phyloP scores from a whole-genome alignment of 2,797 vertebrate species.

The Lophotriccus pileatus region DNA sequence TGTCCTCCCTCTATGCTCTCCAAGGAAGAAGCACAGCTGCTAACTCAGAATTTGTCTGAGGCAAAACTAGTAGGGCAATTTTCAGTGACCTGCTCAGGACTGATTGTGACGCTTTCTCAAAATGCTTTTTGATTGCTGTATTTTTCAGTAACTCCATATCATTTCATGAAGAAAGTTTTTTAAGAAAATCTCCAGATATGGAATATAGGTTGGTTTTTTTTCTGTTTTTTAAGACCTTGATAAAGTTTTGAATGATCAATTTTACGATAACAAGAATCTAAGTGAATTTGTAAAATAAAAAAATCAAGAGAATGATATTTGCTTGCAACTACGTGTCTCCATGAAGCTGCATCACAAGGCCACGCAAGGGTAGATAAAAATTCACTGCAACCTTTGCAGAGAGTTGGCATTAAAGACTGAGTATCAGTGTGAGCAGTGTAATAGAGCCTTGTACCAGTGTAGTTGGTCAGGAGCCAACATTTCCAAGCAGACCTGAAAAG shows the following conservation, averaged over 20 bases:
- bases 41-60: background rate
- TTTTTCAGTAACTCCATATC: background rate
- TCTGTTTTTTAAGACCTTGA: background rate
- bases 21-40: background rate
- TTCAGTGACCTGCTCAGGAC: background rate
- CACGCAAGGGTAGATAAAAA: background rate
- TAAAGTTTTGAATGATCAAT: background rate
- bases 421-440: background rate
- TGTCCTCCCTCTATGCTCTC: background rate
- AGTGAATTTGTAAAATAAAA: background rate
- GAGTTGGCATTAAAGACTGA: background rate
- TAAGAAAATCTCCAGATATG: background rate
- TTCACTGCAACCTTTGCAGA: background rate
- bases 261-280: background rate
- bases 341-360: background rate
- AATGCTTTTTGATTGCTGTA: fast-evolving
- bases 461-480: background rate
- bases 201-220: background rate
- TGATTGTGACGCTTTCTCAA: background rate
- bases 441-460: background rate
- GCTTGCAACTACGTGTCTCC: background rate
- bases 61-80: background rate
- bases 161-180: background rate
- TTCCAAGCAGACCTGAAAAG: background rate
- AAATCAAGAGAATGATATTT: background rate